Evolutionary conservation across 2,113 vertebrate species (phyloP).

Genomic region (Proteles cristata): DNA sequence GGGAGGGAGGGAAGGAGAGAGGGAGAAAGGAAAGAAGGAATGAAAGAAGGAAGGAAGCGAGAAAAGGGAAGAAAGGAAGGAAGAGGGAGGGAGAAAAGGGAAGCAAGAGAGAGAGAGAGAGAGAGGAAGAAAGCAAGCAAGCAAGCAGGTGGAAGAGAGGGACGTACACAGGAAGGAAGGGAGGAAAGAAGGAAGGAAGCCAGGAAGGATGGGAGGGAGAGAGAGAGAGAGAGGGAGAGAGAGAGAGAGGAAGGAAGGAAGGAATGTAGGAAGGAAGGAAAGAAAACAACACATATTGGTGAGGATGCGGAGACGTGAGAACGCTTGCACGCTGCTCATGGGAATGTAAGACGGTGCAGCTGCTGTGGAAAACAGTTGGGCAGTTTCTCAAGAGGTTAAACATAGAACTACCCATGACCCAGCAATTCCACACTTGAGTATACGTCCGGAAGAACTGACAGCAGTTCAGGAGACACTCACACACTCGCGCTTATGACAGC

Average conservation of each 20-base stretch:
- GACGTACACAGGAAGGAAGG: no score
- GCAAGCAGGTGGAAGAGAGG: no score
- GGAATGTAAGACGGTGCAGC: neutral
- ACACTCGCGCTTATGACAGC: neutral
- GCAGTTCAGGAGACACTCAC: neutral
- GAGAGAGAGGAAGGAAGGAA: no score
- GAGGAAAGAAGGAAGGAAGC: rapidly evolving
- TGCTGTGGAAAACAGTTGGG: neutral
- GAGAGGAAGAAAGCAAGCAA: neutral
- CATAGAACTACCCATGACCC: neutral
- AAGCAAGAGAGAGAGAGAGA: no score
- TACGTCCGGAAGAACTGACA: neutral
- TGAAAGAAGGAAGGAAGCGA: no score
- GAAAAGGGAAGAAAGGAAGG: neutral
- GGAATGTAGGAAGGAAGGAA: neutral
- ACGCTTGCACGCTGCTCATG: neutral
- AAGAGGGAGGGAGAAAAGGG: rapidly evolving
- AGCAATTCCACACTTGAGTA: neutral
- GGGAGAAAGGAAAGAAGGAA: no score
- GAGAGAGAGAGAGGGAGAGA: neutral
- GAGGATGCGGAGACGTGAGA: neutral
- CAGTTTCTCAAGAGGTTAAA: neutral
- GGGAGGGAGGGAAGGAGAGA: neutral
- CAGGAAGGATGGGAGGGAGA: no score
- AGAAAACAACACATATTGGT: neutral